Evolutionary conservation across 2,113 vertebrate species (phyloP).

Genomic region (Pterocles burchelli): DNA sequence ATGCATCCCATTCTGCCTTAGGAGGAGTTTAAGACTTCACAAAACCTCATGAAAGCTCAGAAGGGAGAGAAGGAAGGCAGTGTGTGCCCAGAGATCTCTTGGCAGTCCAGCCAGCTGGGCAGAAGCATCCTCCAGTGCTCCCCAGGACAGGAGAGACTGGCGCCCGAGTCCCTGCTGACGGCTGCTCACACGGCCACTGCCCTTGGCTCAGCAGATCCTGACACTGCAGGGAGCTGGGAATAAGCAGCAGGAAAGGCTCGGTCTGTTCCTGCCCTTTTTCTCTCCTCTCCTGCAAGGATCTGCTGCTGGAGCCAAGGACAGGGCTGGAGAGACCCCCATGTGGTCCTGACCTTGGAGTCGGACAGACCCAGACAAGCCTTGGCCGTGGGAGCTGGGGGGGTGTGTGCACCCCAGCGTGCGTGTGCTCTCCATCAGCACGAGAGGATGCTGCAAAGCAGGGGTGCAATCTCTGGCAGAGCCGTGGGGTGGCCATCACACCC

Average conservation of each 20-base stretch:
- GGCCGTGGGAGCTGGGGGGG: background rate
- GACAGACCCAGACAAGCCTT: background rate
- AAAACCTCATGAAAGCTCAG: background rate
- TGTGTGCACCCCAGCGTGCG: accelerated
- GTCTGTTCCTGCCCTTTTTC: background rate
- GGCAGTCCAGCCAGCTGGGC: background rate
- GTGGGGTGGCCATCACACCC: background rate
- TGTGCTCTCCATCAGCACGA: background rate
- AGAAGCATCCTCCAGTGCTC: background rate
- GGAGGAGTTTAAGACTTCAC: background rate
- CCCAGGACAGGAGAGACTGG: background rate
- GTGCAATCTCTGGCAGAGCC: background rate
- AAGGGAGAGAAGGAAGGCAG: background rate
- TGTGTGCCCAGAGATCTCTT: background rate
- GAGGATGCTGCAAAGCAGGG: background rate
- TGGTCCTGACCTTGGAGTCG: background rate
- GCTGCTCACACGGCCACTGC: background rate
- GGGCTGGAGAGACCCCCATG: background rate
- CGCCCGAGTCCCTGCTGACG: background rate
- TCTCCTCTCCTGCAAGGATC: background rate
- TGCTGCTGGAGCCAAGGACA: background rate
- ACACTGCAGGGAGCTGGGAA: background rate
- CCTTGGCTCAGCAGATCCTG: background rate
- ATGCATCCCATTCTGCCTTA: background rate
- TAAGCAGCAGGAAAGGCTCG: background rate